Base-by-base conservation (phyloP, 1,140 invertebrate genomes). In the Caerostris darwini region DNA sequence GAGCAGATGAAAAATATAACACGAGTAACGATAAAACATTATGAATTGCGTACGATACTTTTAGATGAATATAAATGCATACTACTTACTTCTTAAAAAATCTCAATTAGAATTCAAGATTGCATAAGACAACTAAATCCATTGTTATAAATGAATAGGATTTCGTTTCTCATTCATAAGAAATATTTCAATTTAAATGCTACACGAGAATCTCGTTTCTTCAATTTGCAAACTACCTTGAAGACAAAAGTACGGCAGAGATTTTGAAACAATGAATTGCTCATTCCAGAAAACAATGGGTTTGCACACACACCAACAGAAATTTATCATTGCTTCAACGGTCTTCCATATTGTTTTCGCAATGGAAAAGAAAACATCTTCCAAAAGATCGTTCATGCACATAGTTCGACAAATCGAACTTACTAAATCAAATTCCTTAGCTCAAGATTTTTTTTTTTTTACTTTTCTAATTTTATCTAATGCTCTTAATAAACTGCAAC, bases 371-470 rank as follows among this genome's bases (percentile, higher is more conserved):
- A 34, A 34, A 77, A 77, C 69, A 77, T 77, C 69, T 77, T 77
- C 61, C 5, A n/a, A 77, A 77, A 77, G 69, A 8, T 53, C 69
- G 50, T 10, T 34, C 34, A 77, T 77, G 19, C 69, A 34, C 8
- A 12, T 19, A 34, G 12, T 53, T 14, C 69, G 34, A 12, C 34
- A 77, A 77, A 77, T 77, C 69, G 34, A 77, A 77, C 19, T 77
- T 77, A 34, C 69, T 50, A 77, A 77, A 77, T 77, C 69, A 34
- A 77, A 77, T 77, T 34, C 69, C 3, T n/a, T n/a, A n/a, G n/a
- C n/a, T n/a, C n/a, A n/a, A n/a, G n/a, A n/a, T n/a, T n/a, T n/a
- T n/a, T n/a, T n/a, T n/a, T n/a, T n/a, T 34, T 34, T 34, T 34
- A 34, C 34, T 34, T 34, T 34, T 34, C 34, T 34, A 34, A 34